Evolutionary conservation across 2,888 invertebrate genomes (phyloP), one percentile per base, ranked within the genome.

Genomic region (Drosophila leonis): DNA sequence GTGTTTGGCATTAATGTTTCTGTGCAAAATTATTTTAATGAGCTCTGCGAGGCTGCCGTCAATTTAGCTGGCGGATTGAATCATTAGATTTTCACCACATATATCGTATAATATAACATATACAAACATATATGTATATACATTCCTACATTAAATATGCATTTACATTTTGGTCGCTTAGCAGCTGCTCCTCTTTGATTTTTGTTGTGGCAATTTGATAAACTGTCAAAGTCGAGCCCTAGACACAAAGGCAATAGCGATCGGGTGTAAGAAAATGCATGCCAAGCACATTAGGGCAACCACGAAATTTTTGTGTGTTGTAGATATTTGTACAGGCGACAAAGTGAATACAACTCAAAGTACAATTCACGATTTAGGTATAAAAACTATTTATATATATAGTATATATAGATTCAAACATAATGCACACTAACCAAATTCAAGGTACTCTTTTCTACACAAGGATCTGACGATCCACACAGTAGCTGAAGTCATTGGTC

Each of bases 1-100:
- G 64, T 79, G 77, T 84, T 84, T 79, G 75, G 79, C 79, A 79
- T 83, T 86, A 84, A 84, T 84, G 88, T 79, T 87, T 85, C 81
- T 88, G 88, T 77, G 85, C 85, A 64, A 81, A 83, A 88, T 78
- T 88, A 88, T 85, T 84, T 85, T 88, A 84, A 84, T 84, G 84
- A 84, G 87, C 87, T 70, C 60, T 65, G 9, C 51, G 31, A 3
- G 49, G 7, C 31, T 49, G n/a, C 2, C 31, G 46, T 27, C 46
- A 27, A 27, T 33, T 39, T 27, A 9, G 49, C 15, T 55, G 48
- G 15, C 18, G n/a, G 42, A 10, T 20, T 37, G 49, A 37, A 15
- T 24, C 52, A 52, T 27, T 52, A 24, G 24, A 52, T 24, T 35
- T 20, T 24, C 24, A 8, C 2, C 24, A 3, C 52, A 24, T 27